Evolutionary conservation across 92 coral and sea anemone species (phyloP), one percentile per base, ranked within the genome.

Genomic region (Umimayanthus kanabou): DNA sequence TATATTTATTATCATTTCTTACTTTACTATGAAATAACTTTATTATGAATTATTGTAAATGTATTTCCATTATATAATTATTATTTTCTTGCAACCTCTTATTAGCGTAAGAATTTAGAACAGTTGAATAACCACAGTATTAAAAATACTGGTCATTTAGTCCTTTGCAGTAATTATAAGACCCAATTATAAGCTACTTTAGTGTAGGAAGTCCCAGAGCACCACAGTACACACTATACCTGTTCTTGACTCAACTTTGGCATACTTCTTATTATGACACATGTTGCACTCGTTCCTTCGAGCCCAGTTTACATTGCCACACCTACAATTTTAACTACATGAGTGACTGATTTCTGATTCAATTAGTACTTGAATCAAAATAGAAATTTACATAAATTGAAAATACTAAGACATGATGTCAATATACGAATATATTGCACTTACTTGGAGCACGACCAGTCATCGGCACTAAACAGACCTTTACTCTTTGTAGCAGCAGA

Each of bases 231-330:
- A 1, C 45, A 18, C 30, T 90, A 57, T 73, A 95, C 99, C 99
- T 80, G 99, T 97, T 47, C 99, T 91, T 45, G 91, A 91, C 84
- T 97, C 99, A 11, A 93, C 94, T 87, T 97, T 96, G 25, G 97
- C 85, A 91, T 86, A 89, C 83, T 97, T 97, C n/a, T 90, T 91
- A 77, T 94, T 95, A 53, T 96, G 95, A 78, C 99, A 97, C 94
- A 97, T 92, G 84, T 97, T 97, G 70, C 99, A 97, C 55, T 93
- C 93, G 67, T 76, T 87, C 75, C 99, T 92, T 25, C 98, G 93
- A 69, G 99, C 99, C 99, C 99, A 97, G 88, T 97, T 97, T 57
- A 97, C 98, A 87, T 97, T 97, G 13, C 99, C 98, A 88, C 99
- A 97, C 88, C 99, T 97, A 79, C 26, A 89, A 72, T 33, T 15